Conservation (phyloP, 2,113 vertebrate species). For the Planiliza haematocheilus region DNA sequence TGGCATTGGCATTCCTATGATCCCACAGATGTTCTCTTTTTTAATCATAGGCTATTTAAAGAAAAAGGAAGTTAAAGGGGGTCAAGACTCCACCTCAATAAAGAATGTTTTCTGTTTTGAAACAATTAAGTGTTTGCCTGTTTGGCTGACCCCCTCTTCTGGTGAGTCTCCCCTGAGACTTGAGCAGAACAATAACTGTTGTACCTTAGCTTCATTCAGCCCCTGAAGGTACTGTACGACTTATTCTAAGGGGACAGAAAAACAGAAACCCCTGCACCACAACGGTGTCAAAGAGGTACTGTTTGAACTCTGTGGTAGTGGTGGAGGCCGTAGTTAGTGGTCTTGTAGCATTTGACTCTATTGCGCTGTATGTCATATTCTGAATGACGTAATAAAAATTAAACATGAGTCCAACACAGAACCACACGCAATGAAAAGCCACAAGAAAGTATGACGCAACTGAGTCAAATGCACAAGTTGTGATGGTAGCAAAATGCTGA, state of each 20-base stretch:
- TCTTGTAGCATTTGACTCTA: too few species aligned
- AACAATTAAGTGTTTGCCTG: slow-evolving; percentile 81
- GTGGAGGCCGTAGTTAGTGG: not conserved
- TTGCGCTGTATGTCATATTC: not conserved
- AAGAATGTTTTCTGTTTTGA: slow-evolving; percentile 82
- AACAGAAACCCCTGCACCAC: slow-evolving; percentile 21
- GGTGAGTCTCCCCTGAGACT: slow-evolving; percentile 68
- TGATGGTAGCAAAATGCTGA: too few species aligned
- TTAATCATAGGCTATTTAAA: slow-evolving; percentile 77
- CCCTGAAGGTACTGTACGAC: slow-evolving; percentile 30
- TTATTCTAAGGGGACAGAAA: slow-evolving; percentile 16
- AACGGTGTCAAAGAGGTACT: slow-evolving; percentile 21
- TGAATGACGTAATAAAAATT: not conserved
- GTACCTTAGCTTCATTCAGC: slow-evolving; percentile 60
- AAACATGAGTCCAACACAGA: too few species aligned
- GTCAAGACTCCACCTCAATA: slow-evolving; percentile 76
- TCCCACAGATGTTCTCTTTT: slow-evolving; percentile 58
- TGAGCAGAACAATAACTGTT: slow-evolving; percentile 73
- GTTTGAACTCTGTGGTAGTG: slow-evolving; percentile 4
- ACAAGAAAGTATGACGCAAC: too few species aligned
- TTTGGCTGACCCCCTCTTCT: slow-evolving; percentile 81
- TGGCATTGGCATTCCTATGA: slow-evolving; percentile 51
- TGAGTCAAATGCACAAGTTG: too few species aligned
- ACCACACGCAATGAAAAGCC: too few species aligned
- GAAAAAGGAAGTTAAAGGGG: slow-evolving; percentile 76